Evolutionary conservation across 2,888 invertebrate genomes (phyloP), one percentile per base, ranked within the genome.

Genomic region (Caenorhabditis virilis): DNA sequence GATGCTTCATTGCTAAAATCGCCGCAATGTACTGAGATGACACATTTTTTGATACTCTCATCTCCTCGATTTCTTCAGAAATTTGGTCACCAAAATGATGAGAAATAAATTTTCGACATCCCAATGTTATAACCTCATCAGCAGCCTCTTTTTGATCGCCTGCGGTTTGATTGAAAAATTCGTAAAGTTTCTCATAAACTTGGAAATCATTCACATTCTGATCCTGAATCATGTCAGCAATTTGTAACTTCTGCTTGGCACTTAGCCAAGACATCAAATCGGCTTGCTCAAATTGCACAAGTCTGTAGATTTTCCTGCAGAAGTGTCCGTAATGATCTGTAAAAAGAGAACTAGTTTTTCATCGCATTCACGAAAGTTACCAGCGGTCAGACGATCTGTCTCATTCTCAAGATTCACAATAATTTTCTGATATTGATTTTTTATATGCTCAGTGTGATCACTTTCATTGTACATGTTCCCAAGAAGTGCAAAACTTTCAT

Each of bases 291-390:
- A 71, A 67, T 11, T 68, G 55, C 1, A 72, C 58, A 9, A 76
- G 50, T n/a, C 76, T 65, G 36, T 67, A 74, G 35, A 76, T 69
- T 52, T 74, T 76, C 9, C 68, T 57, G 52, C 76, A 76, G 43
- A 76, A 74, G 18, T 63, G 60, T 2, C 72, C 76, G 38, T 76
- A 76, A 22, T 69, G 72, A 39, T 72, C 76, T 74, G 51, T 45
- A 55, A 45, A n/a, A n/a, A n/a, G n/a, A n/a, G n/a, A n/a, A n/a
- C n/a, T n/a, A 50, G 15, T n/a, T 22, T 20, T 51, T 15, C 15
- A 18, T 23, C 16, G 23, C 4, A 15, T 26, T 18, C 15, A 18
- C 20, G 22, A 6, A 20, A 22, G 33, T n/a, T 33, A 71, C 71
- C 71, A 5, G 74, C 74, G 2, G 65, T 55, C 33, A 69, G 38